phyloP scores from a whole-genome alignment of 2,113 vertebrate genomes.

The Labeo rohita region DNA sequence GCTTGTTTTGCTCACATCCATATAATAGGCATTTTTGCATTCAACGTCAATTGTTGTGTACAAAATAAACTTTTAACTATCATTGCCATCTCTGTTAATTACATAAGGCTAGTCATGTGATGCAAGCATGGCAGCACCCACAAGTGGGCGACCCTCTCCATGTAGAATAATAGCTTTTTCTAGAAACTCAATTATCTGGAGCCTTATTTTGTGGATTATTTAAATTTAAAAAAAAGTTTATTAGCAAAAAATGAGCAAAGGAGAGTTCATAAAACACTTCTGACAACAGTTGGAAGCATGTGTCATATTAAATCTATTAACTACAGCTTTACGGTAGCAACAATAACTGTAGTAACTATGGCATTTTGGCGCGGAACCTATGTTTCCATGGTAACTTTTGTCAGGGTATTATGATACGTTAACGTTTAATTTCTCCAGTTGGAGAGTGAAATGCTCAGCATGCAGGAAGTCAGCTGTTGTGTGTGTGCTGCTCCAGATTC shows the following conservation, averaged over 20 bases:
- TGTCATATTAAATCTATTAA: neutral
- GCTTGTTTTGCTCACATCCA: neutral
- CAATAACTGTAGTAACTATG: neutral
- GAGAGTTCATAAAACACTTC: neutral
- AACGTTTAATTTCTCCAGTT: neutral
- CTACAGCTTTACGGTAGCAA: neutral
- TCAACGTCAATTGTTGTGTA: neutral
- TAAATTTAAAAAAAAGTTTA: neutral
- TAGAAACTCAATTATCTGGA: neutral
- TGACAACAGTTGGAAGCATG: neutral
- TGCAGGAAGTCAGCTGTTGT: constrained; percentile 31
- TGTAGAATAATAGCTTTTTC: neutral
- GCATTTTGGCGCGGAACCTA: neutral
- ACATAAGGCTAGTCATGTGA: neutral
- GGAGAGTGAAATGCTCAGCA: constrained; percentile 14
- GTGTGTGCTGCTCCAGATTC: constrained; percentile 22
- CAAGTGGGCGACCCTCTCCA: constrained; percentile 2
- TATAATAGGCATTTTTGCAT: neutral
- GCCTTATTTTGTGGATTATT: neutral
- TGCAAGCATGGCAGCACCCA: neutral
- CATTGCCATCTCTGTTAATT: neutral
- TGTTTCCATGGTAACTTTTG: neutral
- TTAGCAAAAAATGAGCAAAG: neutral
- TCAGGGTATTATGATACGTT: neutral
- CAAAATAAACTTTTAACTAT: neutral